phyloP scores from a whole-genome alignment of 2,113 vertebrate species.

The Gobius niger region DNA sequence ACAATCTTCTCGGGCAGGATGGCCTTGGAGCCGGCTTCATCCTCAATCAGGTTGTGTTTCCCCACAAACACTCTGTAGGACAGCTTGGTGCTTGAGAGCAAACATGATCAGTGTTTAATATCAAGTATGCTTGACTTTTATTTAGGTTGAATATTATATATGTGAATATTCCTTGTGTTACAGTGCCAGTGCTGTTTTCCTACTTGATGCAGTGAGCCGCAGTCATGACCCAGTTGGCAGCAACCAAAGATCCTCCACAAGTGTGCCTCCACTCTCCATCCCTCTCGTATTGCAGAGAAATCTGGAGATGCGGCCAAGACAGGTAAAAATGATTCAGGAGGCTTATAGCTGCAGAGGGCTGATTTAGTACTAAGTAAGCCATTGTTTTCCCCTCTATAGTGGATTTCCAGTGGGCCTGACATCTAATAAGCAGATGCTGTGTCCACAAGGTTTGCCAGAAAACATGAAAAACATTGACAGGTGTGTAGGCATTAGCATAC shows the following conservation, averaged over 20 bases:
- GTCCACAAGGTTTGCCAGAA: slow-evolving; percentile 22
- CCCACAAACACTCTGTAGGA: slow-evolving; percentile 88
- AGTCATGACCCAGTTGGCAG: slow-evolving; percentile 83
- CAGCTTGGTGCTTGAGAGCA: slow-evolving; percentile 61
- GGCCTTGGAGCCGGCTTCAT: slow-evolving; percentile 70
- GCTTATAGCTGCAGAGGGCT: background rate
- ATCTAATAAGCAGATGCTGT: slow-evolving; percentile 42
- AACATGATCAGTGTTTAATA: slow-evolving; percentile 1
- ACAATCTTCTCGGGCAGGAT: slow-evolving; percentile 79
- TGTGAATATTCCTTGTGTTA: slow-evolving; percentile 4
- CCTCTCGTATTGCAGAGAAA: slow-evolving; percentile 79
- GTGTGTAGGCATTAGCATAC: slow-evolving; percentile 65
- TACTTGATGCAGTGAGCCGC: slow-evolving; percentile 85
- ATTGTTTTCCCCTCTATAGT: slow-evolving; percentile 32
- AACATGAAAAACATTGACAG: slow-evolving; percentile 44
- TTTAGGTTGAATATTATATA: background rate
- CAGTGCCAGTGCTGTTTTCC: slow-evolving; percentile 22
- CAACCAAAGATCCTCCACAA: slow-evolving; percentile 80
- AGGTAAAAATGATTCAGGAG: background rate
- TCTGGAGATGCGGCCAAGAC: slow-evolving; percentile 45
- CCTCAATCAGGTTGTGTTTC: slow-evolving; percentile 78
- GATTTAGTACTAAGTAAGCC: slow-evolving; percentile 20
- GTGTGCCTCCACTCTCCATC: slow-evolving; percentile 75
- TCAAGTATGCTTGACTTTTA: background rate
- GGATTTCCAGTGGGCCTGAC: slow-evolving; percentile 12